A percentile compares a stretch with the other conserved stretches of the same genome.
These are phyloP conservation scores for Pseudonaja textilis DNA, from an alignment of 2,113 vertebrate genomes.

Conservation along the genomic window DNA sequence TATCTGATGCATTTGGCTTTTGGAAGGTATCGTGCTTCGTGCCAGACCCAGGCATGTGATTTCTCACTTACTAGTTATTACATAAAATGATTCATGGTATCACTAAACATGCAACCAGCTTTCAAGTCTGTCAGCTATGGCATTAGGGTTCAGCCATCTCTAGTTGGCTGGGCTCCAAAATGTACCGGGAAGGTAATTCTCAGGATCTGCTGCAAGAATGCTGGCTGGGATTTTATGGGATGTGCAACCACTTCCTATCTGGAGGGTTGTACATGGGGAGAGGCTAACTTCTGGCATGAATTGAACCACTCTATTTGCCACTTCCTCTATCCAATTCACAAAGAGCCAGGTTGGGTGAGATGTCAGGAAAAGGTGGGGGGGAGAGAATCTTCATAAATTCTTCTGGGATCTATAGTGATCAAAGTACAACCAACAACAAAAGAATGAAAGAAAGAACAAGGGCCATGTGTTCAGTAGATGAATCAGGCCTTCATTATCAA, in stretches of 20 bases:
- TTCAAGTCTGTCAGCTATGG: neutral
- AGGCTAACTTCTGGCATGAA: neutral
- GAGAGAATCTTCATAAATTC: neutral
- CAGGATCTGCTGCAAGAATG: neutral
- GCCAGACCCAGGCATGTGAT: neutral
- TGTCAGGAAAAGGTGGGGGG: neutral
- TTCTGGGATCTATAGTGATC: neutral
- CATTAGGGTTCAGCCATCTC: neutral
- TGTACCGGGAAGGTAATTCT: neutral
- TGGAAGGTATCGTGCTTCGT: too few relatives aligned
- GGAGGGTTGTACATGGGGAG: neutral
- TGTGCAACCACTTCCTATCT: neutral
- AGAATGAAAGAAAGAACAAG: neutral
- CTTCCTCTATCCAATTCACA: neutral
- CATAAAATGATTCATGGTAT: neutral
- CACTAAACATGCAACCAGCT: too few relatives aligned
- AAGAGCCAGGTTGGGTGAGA: neutral
- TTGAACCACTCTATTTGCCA: neutral
- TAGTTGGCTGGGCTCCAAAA: neutral
- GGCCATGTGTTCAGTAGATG: neutral
- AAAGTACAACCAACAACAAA: neutral
- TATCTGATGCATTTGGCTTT: neutral
- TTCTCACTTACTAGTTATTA: neutral
- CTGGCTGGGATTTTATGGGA: neutral
- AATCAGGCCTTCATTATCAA: neutral